Evolutionary conservation across 1,140 invertebrate genomes (phyloP).

Genomic region (Nixonia krombeini): DNA sequence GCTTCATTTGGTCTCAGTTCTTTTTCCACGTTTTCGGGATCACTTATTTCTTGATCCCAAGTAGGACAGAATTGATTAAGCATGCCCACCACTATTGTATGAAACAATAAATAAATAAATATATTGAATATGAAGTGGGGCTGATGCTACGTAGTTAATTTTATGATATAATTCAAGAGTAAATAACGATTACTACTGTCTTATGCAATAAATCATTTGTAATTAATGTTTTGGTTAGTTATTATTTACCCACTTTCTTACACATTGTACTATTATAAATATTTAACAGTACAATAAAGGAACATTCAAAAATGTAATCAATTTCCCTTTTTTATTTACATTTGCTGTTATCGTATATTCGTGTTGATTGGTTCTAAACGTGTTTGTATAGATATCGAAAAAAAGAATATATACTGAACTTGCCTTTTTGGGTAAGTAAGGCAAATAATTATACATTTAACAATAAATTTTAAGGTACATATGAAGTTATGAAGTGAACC

Average conservation of each 20-base stretch:
- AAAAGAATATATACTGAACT: conserved; percentile 54
- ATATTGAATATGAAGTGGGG: conserved; percentile 45
- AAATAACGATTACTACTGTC: conserved; percentile 49
- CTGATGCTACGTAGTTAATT: conserved; percentile 24
- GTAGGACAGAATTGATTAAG: conserved; percentile 49
- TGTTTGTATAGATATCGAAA: no score
- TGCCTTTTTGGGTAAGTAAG: conserved; percentile 67
- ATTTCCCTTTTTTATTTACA: neutral
- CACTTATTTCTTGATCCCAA: conserved; percentile 67
- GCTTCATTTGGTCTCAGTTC: conserved; percentile 66
- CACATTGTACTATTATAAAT: conserved; percentile 24
- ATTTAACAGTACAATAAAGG: conserved; percentile 23
- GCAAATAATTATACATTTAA: conserved; percentile 25
- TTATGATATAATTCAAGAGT: conserved; percentile 2
- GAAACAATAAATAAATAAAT: conserved; percentile 58
- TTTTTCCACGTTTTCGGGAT: conserved; percentile 63
- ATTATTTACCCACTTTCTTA: conserved; percentile 58
- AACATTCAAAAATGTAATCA: neutral
- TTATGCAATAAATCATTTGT: conserved; percentile 60
- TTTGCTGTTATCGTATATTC: no score
- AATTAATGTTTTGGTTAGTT: conserved; percentile 62
- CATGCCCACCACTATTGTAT: conserved; percentile 41
- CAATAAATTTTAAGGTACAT: neutral
- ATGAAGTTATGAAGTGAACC: neutral
- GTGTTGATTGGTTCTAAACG: no score